These are phyloP conservation scores for Dysmachus trigonus DNA, from an alignment of 2,888 invertebrate species.

Conservation along the genomic window DNA sequence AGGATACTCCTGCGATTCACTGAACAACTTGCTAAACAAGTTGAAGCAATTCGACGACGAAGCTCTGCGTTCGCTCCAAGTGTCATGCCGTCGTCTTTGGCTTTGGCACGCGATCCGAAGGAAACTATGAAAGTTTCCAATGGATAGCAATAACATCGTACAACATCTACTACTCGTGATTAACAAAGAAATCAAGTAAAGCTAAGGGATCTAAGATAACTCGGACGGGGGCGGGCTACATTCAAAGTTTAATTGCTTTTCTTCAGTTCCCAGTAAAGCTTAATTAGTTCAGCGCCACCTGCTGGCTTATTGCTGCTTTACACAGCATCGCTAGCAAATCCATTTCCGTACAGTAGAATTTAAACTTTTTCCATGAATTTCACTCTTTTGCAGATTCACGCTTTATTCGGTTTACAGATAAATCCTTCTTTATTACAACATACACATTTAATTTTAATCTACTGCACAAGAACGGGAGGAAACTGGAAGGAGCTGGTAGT, in stretches of 20 bases:
- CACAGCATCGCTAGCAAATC: background rate
- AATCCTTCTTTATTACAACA: background rate
- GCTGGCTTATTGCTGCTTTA: background rate
- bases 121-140: background rate
- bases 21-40: constrained; percentile 8
- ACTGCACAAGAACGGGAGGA: background rate
- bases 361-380: background rate
- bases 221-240: background rate
- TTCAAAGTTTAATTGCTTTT: background rate
- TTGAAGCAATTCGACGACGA: background rate
- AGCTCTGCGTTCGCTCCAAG: background rate
- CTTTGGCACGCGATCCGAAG: background rate
- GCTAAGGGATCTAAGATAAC: background rate
- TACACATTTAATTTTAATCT: background rate
- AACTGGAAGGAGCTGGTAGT: background rate
- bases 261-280: background rate
- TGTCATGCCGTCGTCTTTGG: background rate
- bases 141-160: background rate
- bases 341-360: background rate
- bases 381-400: background rate
- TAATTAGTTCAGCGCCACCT: background rate
- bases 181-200: background rate
- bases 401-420: background rate
- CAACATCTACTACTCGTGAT: background rate
- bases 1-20: background rate